Evolutionary conservation across 2,113 vertebrate genomes (phyloP).

Genomic region (Oryzias curvinotus): DNA sequence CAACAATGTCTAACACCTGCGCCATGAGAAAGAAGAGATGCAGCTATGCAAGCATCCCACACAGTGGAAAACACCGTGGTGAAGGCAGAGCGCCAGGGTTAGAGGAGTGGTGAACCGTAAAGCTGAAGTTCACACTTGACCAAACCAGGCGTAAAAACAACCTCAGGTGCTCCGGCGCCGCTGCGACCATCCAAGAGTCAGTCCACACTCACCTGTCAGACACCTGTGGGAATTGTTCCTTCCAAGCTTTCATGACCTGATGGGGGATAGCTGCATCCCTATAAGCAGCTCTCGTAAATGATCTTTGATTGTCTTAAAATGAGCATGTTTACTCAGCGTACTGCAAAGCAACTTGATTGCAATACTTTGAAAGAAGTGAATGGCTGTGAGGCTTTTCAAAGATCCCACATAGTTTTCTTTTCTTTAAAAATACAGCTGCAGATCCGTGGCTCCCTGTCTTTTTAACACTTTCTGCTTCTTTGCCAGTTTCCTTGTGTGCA

Average conservation of each 20-base stretch:
- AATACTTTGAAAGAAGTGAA: no score
- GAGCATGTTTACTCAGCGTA: neutral
- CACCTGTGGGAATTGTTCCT: constrained; percentile 1
- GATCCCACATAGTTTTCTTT: constrained; percentile 4
- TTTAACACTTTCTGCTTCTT: constrained; percentile 20
- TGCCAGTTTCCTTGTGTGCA: neutral
- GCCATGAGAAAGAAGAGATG: neutral
- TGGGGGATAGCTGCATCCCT: neutral
- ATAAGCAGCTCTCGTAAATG: neutral
- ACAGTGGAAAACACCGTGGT: neutral
- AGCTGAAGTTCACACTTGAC: constrained; percentile 1
- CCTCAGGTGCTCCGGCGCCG: neutral
- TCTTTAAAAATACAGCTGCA: constrained; percentile 16
- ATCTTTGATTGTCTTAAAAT: constrained; percentile 2
- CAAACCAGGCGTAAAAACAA: neutral
- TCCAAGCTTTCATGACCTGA: neutral
- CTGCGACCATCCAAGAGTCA: constrained; percentile 5
- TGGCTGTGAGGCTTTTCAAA: constrained; percentile 1
- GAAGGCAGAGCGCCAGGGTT: neutral
- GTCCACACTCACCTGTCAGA: constrained; percentile 5
- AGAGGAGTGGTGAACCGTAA: neutral
- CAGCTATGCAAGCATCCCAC: constrained; percentile 3
- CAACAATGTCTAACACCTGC: constrained; percentile 6
- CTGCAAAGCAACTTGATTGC: neutral
- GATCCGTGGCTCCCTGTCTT: constrained; percentile 28